Evolutionary conservation across 37 sponge, comb jelly and placozoan genomes (phyloP), one percentile per base, ranked within the genome.

Genomic region (Bolinopsis microptera): DNA sequence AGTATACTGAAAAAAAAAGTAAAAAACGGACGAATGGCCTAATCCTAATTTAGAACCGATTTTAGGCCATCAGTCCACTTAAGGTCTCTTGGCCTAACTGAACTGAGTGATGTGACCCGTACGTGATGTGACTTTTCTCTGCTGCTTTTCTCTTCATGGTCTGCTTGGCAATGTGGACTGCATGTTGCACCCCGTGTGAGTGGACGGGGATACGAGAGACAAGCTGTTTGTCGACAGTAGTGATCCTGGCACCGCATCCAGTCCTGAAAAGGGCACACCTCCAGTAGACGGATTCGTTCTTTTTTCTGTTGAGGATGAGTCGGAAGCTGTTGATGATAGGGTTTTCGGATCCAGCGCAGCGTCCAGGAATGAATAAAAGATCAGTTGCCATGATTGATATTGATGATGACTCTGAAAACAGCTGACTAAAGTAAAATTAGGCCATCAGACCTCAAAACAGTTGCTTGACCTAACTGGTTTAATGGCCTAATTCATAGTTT

Each of bases 201-300:
- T 70, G 74, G 23, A 2, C 28, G 27, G 74, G 74, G 27, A 70
- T 25, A 70, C 35, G 80, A 35, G 80, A 35, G 34, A 36, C 16
- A 2, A 77, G 80, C 32, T 77, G 80, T 32, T 77, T 77, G 80
- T 77, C 36, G 21, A 77, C 80, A 35, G 80, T 77, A 35, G 34
- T 34, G 80, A 77, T 77, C 2, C 80, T 34, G 32, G 80, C 80
- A 5, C 28, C n/a, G 74, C 74, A 70, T 25, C 74, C 18, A 24
- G 74, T 67, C 18, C 68, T 67, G 18, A 67, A 67, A 9, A 23
- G 74, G 26, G 74, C 13, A 21, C 74, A n/a, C 31, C 18, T 72
- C 74, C 74, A 72, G 74, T 72, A 72, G 74, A 21, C 3, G 74
- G 74, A n/a, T 21, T 77, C 80, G 37, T 32, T 32, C 36, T 31